A percentile compares a stretch with the other conserved stretches of the same genome.
phyloP scores from a whole-genome alignment of 1,140 invertebrate species.

The Cydia fagiglandana region DNA sequence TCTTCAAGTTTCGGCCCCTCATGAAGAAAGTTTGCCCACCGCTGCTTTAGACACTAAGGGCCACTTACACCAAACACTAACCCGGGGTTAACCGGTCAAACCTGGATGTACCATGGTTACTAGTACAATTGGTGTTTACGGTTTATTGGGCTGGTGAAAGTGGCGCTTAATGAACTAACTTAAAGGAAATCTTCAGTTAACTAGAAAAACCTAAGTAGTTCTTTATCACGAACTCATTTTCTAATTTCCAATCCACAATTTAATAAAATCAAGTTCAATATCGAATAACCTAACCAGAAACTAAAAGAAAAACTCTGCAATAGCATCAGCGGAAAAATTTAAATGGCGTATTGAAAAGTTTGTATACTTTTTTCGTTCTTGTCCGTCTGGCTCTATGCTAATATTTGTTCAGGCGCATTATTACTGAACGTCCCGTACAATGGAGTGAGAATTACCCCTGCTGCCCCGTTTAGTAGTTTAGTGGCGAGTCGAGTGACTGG shows the following conservation, averaged over 20 bases:
- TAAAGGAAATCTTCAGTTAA: no score
- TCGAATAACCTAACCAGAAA: conserved; percentile 2
- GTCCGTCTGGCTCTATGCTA: conserved; percentile 64
- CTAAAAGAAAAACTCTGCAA: not conserved
- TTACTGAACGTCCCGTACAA: conserved; percentile 66
- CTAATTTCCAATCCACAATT: not conserved
- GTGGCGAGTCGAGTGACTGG: not conserved
- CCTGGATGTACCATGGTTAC: no score
- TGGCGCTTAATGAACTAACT: no score
- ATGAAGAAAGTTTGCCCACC: no score
- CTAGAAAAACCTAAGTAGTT: not conserved
- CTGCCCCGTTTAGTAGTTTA: conserved; percentile 33
- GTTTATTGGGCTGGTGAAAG: no score
- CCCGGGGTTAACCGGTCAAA: no score
- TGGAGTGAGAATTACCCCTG: conserved; percentile 58
- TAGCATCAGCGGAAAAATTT: conserved; percentile 24
- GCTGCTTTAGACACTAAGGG: no score
- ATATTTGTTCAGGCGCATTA: conserved; percentile 73
- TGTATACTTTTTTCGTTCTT: conserved; percentile 48
- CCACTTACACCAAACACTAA: no score
- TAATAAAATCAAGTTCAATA: not conserved
- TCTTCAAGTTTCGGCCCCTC: no score
- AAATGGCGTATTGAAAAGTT: conserved; percentile 30
- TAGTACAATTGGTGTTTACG: no score
- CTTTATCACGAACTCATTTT: not conserved